Percentiles rank a stretch among this genome's conserved stretches.
These are phyloP conservation scores for Eidolon dupreanum DNA, from an alignment of 2,797 vertebrate species.

Conservation along the genomic window DNA sequence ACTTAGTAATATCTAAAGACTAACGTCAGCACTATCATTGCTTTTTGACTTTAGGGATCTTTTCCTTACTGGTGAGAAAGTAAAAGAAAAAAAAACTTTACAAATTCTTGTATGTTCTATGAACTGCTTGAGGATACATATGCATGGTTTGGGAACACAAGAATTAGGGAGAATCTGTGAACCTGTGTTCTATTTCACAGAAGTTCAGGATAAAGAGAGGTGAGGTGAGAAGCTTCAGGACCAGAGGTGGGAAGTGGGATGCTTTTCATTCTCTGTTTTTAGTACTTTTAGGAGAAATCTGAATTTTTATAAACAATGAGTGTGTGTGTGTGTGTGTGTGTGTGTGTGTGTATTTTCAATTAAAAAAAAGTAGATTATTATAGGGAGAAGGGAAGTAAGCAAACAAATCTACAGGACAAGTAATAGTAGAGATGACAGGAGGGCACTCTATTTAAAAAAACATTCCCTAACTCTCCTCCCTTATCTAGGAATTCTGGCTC, in stretches of 20 bases:
- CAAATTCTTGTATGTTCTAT: not conserved
- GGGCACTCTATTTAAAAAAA: not conserved
- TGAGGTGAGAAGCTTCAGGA: not conserved
- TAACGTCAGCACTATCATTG: not conserved
- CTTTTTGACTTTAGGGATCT: not conserved
- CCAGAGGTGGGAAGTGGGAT: not conserved
- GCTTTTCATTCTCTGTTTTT: not conserved
- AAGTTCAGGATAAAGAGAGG: not conserved
- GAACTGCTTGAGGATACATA: not conserved
- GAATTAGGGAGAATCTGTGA: not conserved
- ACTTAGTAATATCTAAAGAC: not conserved
- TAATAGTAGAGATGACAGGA: not conserved
- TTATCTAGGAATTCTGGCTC: not conserved
- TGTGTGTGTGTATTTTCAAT: no score
- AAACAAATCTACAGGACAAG: not conserved
- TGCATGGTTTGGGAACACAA: not conserved
- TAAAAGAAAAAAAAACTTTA: not conserved
- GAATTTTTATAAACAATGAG: not conserved
- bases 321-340: no score
- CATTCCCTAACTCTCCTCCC: no score
- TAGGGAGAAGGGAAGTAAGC: not conserved
- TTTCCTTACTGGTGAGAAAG: not conserved
- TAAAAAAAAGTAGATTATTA: not conserved
- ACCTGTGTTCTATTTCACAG: not conserved
- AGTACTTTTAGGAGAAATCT: not conserved